A percentile compares a stretch with the other conserved stretches of the same genome.
phyloP scores from a whole-genome alignment of 1,140 invertebrate genomes.

The Caenorhabditis remanei region DNA sequence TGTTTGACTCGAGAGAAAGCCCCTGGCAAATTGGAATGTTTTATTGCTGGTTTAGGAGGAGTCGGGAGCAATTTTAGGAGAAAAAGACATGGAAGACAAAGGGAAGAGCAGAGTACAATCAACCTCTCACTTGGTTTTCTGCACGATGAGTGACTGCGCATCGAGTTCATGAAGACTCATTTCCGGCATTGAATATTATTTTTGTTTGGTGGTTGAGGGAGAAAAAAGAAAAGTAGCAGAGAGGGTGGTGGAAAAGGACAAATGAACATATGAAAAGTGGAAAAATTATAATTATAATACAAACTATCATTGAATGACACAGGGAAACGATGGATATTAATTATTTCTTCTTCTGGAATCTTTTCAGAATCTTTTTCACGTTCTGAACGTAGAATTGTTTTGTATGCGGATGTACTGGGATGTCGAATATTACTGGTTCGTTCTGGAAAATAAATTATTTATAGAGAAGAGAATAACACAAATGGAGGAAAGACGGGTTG shows the following conservation, averaged over 20 bases:
- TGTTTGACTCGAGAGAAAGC: conserved; percentile 50
- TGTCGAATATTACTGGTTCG: conserved; percentile 87
- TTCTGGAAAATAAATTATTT: conserved; percentile 74
- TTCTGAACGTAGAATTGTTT: conserved; percentile 66
- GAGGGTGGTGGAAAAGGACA: not conserved
- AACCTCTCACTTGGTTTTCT: conserved; percentile 15
- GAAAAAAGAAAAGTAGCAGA: not conserved
- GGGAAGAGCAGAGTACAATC: conserved; percentile 30
- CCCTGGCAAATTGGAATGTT: conserved; percentile 45
- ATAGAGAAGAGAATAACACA: not conserved
- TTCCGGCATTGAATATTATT: conserved; percentile 43
- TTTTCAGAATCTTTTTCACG: conserved; percentile 67
- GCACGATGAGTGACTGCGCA: conserved; percentile 27
- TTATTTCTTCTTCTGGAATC: conserved; percentile 61
- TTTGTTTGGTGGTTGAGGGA: not conserved
- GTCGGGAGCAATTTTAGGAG: not conserved
- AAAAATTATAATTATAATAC: conserved; percentile 2
- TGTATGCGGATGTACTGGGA: conserved; percentile 80
- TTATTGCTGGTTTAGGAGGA: conserved; percentile 35
- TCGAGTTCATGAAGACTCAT: conserved; percentile 51
- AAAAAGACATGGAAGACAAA: not conserved
- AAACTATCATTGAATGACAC: not conserved
- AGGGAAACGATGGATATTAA: not conserved
- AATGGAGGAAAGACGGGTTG: too few species aligned
- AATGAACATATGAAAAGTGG: not conserved